Base-by-base conservation (phyloP, 1,140 invertebrate genomes). In the Macrobrachium nipponense region DNA sequence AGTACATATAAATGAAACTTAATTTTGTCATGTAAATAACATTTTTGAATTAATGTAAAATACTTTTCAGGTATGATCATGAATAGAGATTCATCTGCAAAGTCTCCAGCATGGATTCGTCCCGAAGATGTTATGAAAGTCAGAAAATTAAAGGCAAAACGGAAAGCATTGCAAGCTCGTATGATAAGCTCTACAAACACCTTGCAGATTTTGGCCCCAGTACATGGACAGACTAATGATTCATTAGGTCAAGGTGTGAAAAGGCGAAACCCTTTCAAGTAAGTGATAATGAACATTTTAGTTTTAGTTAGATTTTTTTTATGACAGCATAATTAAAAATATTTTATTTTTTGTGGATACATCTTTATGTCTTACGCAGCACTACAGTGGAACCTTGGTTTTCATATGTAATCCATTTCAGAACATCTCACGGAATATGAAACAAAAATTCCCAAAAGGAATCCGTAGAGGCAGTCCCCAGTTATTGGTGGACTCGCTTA, bases 111-210 rank as follows among this genome's bases (percentile, higher is more conserved):
- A 20, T 82, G 80, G 80, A 82, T 82, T 4, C 68, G 70, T 58
- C 80, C 80, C 12, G 80, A 20, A 8, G 80, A 82, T 36, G 80
- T 82, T 10, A 82, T 82, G 80, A 68, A 68, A 36, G 80, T 82
- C 15, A 82, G 80, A 59, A 82, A 82, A 43, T 23, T 82, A 58
- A 82, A 82, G 70, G 80, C 68, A 1, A 70, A 62, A 36, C 70
- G 80, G n/a, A 23, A 62, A n/a, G 80, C 80, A 0, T 70, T 82
- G 6, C 80, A 82, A 36, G 80, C 80, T 4, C 80, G 80, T 23
- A 82, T 82, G 80, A 75, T 75, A 7, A 73, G 68, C 17, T 73
- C 80, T 17, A 14, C 70, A 0, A 23, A 68, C 0, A 58, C 80
- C 17, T 68, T 75, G 27, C 80, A 82, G 51, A 75, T 75, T 14